A percentile compares a stretch with the other conserved stretches of the same genome.
phyloP scores from a whole-genome alignment of 2,888 invertebrate species.

The Lasioglossum malachurum region DNA sequence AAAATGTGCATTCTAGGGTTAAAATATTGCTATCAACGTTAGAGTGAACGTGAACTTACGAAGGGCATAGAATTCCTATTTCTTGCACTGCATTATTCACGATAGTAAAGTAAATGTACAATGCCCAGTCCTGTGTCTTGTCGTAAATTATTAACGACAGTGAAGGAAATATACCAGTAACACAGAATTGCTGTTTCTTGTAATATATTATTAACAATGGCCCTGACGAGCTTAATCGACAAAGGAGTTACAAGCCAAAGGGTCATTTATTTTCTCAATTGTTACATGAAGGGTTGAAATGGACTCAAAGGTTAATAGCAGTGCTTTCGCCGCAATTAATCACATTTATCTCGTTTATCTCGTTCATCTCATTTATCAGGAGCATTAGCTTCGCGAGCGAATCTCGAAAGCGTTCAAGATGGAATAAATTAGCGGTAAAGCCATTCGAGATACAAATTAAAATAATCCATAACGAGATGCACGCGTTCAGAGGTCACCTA shows the following conservation, averaged over 20 bases:
- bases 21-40: background rate
- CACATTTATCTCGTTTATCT: background rate
- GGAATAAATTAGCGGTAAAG: background rate
- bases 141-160: background rate
- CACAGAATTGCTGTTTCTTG: background rate
- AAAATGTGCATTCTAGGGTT: no score
- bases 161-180: background rate
- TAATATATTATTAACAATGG: background rate
- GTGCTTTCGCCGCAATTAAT: background rate
- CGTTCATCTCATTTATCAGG: background rate
- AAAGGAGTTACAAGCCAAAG: background rate
- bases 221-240: background rate
- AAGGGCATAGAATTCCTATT: background rate
- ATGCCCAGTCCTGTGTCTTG: background rate
- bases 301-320: background rate
- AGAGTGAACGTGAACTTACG: background rate
- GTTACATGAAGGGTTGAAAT: background rate
- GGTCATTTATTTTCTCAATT: background rate
- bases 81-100: background rate
- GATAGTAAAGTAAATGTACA: background rate
- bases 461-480: slow-evolving; percentile 3
- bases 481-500: background rate
- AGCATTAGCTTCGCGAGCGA: background rate
- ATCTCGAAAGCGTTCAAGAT: background rate
- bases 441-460: background rate